These are phyloP conservation scores for Bellardia bayeri DNA, from an alignment of 2,888 invertebrate species.

Conservation along the genomic window DNA sequence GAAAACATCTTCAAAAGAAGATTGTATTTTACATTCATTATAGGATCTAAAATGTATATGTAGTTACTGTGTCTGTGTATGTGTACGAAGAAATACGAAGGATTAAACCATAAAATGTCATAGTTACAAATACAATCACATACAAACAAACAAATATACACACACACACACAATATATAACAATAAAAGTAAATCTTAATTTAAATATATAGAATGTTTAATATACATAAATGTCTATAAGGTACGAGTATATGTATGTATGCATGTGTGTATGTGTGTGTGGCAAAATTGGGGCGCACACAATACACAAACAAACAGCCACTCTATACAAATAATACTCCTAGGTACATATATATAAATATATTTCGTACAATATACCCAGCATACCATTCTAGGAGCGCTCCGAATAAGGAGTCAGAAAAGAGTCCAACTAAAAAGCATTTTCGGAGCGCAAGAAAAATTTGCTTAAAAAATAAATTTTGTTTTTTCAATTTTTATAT, in stretches of 20 bases:
- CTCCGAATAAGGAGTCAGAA: no score
- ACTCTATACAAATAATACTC: no score
- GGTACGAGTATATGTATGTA: background rate
- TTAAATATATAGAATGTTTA: conserved; percentile 3
- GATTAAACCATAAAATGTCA: conserved; percentile 24
- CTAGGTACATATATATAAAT: no score
- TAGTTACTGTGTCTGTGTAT: background rate
- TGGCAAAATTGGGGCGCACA: background rate
- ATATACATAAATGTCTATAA: background rate
- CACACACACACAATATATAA: background rate
- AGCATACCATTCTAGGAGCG: no score
- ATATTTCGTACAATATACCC: no score
- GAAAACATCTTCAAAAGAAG: background rate
- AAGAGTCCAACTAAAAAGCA: no score
- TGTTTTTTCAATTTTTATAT: no score
- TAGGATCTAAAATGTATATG: background rate
- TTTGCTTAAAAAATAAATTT: no score
- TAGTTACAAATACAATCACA: background rate
- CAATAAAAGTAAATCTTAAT: conserved; percentile 30
- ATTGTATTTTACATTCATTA: background rate
- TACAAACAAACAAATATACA: background rate
- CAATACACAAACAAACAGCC: no score
- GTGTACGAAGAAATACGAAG: background rate
- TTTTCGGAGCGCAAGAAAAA: no score
- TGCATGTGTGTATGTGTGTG: background rate